Base-by-base conservation (phyloP, 30 jellyfish, hydroid and myxozoan species). In the Clytia hemisphaerica region DNA sequence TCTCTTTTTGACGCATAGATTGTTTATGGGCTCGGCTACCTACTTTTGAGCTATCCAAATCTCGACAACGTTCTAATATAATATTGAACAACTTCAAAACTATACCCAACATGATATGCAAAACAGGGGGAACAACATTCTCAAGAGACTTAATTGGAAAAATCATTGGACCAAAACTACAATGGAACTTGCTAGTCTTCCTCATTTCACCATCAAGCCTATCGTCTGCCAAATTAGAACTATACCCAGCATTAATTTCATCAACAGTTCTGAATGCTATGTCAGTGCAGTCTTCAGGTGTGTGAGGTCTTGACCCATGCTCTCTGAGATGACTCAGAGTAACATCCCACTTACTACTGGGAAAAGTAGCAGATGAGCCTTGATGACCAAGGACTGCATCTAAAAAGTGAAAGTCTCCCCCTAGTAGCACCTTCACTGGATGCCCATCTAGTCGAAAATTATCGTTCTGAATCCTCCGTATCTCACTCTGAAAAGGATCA, bases 121-220 rank as follows among this genome's bases (percentile, higher is more conserved):
- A 36, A 51, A 72, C 84, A 15, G 84, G 84, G 19, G 84, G 84
- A 28, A 72, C 84, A 54, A 72, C 73, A 32, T 58, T 72, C 0
- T 21, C 75, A 33, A 65, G 28, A 10, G 75, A 7, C n/a, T 18
- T 65, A 18, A 65, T 34, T 10, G 78, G 78, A 65, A 65, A 65
- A 40, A 65, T 65, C 34, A 65, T 75, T 10, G 18, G 76, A 36
- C 74, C 35, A 65, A 65, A 10, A 34, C 37, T 10, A 7, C 28
- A 31, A 65, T 65, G 73, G 27, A 6, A 35, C 73, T 1, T 65
- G 19, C 74, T 31, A 1, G 66, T 51, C 24, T 51, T 51, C 28
- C 66, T 51, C 28, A 51, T 14, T 10, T 31, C 1, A 51, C 66
- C 66, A 14, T n/a, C 14, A n/a, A n/a, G n/a, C 30, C 66, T n/a